Evolutionary conservation across 2,113 vertebrate species (phyloP), one percentile per base, ranked within the genome.

Genomic region (Mesitornis unicolor): DNA sequence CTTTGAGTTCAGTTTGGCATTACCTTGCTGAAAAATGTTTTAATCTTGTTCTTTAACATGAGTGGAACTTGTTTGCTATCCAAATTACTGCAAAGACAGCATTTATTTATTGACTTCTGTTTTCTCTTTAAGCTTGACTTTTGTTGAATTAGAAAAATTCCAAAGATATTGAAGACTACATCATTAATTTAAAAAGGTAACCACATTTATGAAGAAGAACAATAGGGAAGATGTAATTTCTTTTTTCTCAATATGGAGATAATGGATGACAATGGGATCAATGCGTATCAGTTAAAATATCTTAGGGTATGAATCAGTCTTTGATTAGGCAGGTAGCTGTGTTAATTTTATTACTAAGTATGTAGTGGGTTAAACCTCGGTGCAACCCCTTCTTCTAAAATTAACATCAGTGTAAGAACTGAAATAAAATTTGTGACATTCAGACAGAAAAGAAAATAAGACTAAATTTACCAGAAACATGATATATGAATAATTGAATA

Each of bases 401-500:
- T 73, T 97, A 95, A 91, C 79, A 92, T 93, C 38, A 20, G 16
- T 95, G 25, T 95, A 96, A 92, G 59, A 88, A 92, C 15, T 54
- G 87, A 76, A 68, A 79, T 89, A 92, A 94, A 96, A 97, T 88
- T 79, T 57, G 9, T 96, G 93, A 81, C 81, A 91, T 97, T 97
- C 96, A 94, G 64, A 94, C 78, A 93, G 65, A 91, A 87, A 36
- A 91, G 50, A 97, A 95, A 97, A 98, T 90, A 89, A 74, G 63
- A 94, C 95, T 84, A 96, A 90, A 93, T 68, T 97, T 97, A 95
- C 63, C 91, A 93, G 95, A 94, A 97, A 95, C 60, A 95, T 84
- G 40, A 17, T 82, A 42, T 70, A 91, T 95, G 96, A 98, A 97
- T 97, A 97, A 97, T 96, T 97, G 21, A 97, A 90, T 69, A 97